Base-by-base conservation (phyloP, 2,888 invertebrate genomes). In the Polylopha cassiicola region DNA sequence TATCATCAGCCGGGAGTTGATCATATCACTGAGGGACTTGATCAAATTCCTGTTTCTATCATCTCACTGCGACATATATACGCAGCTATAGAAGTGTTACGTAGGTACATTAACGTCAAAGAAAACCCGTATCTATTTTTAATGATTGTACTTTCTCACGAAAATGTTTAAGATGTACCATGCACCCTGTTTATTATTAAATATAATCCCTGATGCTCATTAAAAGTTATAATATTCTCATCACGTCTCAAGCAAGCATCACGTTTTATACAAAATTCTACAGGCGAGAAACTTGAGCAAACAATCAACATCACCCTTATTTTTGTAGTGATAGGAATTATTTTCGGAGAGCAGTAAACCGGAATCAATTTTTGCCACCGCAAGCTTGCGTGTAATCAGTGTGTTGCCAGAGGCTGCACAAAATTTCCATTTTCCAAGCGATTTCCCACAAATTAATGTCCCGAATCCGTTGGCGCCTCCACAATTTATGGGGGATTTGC, bases 341-440 rank as follows among this genome's bases (percentile, higher is more conserved):
- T 30, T 50, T 55, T 67, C 17, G 37, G 7, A 23, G 16, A 39
- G 14, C 26, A 31, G 8, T 11, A 11, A 27, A 8, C 8, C 11
- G 4, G 13, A 30, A 39, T 52, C 38, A 20, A 43, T 50, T 46
- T 54, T 42, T 21, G 34, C 50, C 18, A 34, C 37, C 39, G 58
- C 51, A 58, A 53, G 54, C 43, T 49, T 62, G 67, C 58, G 53
- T 65, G 73, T 61, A 67, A 38, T 28, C 46, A 47, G 51, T 50
- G 60, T 60, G 69, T 65, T 67, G 73, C 74, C 69, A 62, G 71
- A 62, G 78, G 78, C 73, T 80, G 84, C 81, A 81, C 80, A 81
- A 81, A 84, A 80, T 84, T 84, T 81, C 81, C 77, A 84, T 82
- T 84, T 84, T 84, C 84, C 78, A 65, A 76, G 58, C 80, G 80